Conservation (phyloP, 2,888 invertebrate species). For the Leptopilina myrica region DNA sequence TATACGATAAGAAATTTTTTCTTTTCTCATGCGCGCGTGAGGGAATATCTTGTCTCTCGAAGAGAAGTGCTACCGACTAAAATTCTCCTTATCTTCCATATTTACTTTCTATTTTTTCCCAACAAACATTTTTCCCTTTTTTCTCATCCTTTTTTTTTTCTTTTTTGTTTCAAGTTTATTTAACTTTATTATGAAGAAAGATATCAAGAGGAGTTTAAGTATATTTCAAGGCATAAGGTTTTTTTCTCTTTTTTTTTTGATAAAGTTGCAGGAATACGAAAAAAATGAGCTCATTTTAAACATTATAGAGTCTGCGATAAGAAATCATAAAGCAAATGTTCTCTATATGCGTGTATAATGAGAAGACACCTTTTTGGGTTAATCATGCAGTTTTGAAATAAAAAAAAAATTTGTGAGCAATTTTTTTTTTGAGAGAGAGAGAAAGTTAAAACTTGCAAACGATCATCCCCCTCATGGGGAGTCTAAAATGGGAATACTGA, state of each 20-base stretch:
- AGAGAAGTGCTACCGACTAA: constrained; percentile 36
- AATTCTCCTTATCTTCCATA: constrained; percentile 23
- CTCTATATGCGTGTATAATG: neutral
- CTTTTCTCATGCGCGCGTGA: neutral
- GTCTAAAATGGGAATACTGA: constrained; percentile 71
- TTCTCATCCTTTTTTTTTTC: neutral
- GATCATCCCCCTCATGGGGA: constrained; percentile 57
- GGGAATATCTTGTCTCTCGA: neutral
- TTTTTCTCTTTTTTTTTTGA: no score
- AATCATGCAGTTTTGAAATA: constrained; percentile 54
- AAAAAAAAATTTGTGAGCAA: constrained; percentile 62
- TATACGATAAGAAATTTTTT: constrained; percentile 15
- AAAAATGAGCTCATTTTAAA: no score
- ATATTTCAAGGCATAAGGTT: neutral
- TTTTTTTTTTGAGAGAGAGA: no score
- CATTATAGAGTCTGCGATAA: constrained; percentile 3
- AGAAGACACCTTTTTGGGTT: constrained; percentile 22
- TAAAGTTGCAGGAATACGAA: neutral
- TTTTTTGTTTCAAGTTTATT: neutral
- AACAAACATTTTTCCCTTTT: neutral
- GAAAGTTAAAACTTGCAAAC: constrained; percentile 69
- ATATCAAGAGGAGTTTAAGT: neutral
- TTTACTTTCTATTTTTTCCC: constrained; percentile 7
- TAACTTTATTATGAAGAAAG: neutral
- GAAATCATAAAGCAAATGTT: constrained; percentile 27